phyloP scores from a whole-genome alignment of 2,888 invertebrate species.

The Tribolium freemani region DNA sequence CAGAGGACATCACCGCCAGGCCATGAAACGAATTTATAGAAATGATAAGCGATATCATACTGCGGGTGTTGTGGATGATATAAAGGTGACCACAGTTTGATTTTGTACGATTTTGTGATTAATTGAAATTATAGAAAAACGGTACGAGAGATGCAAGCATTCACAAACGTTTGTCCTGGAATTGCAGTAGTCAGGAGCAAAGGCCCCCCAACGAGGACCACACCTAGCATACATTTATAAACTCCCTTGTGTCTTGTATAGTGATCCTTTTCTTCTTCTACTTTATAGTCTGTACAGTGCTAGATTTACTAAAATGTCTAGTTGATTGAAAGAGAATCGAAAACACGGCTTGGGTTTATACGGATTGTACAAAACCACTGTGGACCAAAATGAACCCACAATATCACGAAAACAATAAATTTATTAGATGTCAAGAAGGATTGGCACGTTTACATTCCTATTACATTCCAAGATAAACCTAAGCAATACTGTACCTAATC shows the following conservation, averaged over 20 bases:
- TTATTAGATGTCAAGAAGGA: constrained; percentile 35
- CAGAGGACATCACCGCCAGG: constrained; percentile 66
- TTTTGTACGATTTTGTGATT: background rate
- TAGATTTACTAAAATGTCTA: constrained; percentile 57
- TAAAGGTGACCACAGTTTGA: constrained; percentile 64
- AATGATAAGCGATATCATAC: constrained; percentile 74
- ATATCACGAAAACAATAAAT: constrained; percentile 45
- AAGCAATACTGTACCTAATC: constrained; percentile 60
- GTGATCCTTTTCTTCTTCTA: constrained; percentile 64
- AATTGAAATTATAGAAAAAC: constrained; percentile 66
- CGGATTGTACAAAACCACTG: constrained; percentile 52
- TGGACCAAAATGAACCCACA: constrained; percentile 49
- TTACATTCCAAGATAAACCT: constrained; percentile 61
- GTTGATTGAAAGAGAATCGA: constrained; percentile 41
- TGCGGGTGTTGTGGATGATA: constrained; percentile 77
- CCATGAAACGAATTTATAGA: constrained; percentile 69
- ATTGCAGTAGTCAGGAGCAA: constrained; percentile 67
- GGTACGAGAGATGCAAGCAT: constrained; percentile 70
- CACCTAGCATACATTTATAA: constrained; percentile 65
- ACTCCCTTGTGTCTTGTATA: constrained; percentile 61
- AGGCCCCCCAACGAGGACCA: constrained; percentile 63
- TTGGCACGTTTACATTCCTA: constrained; percentile 57
- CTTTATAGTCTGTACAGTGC: constrained; percentile 62
- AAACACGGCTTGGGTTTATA: constrained; percentile 58
- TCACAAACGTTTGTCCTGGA: constrained; percentile 76